phyloP scores from a whole-genome alignment of 2,113 vertebrate genomes.

The Spea multiplicata region DNA sequence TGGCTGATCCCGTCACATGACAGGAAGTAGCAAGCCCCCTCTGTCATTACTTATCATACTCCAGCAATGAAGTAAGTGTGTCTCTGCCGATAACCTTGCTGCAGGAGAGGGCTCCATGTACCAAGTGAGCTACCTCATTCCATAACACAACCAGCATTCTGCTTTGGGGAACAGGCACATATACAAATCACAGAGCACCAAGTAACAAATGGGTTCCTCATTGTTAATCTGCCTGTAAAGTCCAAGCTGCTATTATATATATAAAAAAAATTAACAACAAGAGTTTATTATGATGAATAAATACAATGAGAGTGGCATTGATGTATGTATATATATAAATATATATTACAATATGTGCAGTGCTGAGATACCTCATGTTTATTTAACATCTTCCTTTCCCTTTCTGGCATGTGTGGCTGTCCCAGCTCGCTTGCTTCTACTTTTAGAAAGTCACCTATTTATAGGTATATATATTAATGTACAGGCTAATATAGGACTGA shows the following conservation, averaged over 20 bases:
- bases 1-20: too few species aligned
- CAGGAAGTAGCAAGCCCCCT: too few species aligned
- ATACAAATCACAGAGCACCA: too few species aligned
- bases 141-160: too few species aligned
- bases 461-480: not conserved
- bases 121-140: too few species aligned
- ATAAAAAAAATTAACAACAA: slow-evolving; percentile 34
- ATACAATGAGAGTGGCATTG: slow-evolving; percentile 34
- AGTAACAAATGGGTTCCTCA: too few species aligned
- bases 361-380: not conserved
- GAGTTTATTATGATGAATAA: slow-evolving; percentile 48
- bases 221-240: too few species aligned
- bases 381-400: slow-evolving; percentile 18
- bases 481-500: not conserved
- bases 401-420: slow-evolving; percentile 7
- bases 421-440: slow-evolving; percentile 1
- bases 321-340: slow-evolving; percentile 42
- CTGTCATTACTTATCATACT: too few species aligned
- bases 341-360: slow-evolving; percentile 33
- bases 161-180: too few species aligned
- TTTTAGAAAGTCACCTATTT: not conserved
- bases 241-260: not conserved
- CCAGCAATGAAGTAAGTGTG: too few species aligned
- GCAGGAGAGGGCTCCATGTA: too few species aligned
- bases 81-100: too few species aligned